Base-by-base conservation (phyloP, 2,797 vertebrate genomes). In the Anguilla anguilla region DNA sequence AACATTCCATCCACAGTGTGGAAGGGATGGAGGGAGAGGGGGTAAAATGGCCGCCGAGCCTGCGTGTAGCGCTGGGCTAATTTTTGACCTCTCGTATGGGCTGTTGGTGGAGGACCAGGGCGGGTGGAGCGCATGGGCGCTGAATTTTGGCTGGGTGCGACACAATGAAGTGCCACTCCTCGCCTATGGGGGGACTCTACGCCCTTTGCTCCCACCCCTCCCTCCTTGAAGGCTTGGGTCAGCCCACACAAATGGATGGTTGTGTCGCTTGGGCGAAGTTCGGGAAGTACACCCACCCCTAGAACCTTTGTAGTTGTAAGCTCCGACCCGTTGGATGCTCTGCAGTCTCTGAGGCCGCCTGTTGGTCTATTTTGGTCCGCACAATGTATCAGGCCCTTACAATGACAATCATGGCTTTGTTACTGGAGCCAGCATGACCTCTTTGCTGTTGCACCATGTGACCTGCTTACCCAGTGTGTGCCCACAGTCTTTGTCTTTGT, bases 381-480 rank as follows among this genome's bases (percentile, higher is more conserved):
- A 17, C 10, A 77, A 19, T 77, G 28, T 89, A 88, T 89, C 86
- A 87, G 88, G 92, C 87, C 43, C 72, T 89, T 77, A 90, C 46
- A 91, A 89, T 91, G 82, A 94, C 91, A 94, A 92, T 87, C 91
- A 49, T 84, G 91, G 49, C 51, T 28, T 93, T 95, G 92, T 94
- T 92, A n/a, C 74, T 85, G 59, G 88, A 83, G 91, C 86, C 67
- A 85, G 72, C 49, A 82, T 86, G 86, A 79, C 87, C 84, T 61
- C 88, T 91, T 69, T 90, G 89, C 89, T 69, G 2, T 43, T 79
- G 49, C 28, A 85, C 35, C 46, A 55, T 90, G 85, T 88, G 89
- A 88, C 90, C 92, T 87, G 91, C 85, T 92, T 93, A 89, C 93
- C 35, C 35, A 35, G 35, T 35, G 35, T 94, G 92, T 93, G 51